Base-by-base conservation (phyloP, 2,888 invertebrate species). In the Lasioglossum vierecki region DNA sequence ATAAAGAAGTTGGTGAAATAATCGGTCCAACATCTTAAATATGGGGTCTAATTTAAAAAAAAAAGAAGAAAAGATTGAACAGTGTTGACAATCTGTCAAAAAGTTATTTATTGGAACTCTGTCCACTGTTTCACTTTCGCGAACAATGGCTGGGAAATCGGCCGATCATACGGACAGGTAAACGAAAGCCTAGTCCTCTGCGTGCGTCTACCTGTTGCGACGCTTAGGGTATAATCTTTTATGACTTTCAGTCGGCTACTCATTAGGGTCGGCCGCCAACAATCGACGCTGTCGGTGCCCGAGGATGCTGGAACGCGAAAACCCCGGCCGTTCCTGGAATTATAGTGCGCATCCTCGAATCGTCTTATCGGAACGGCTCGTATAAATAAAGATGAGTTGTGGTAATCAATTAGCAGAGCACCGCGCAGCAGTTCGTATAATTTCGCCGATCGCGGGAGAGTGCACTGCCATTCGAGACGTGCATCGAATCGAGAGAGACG, bases 161-260 rank as follows among this genome's bases (percentile, higher is more conserved):
- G 63, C 63, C 15, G 70, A 39, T 39, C 39, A 44, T 44, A 22
- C 41, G 57, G 83, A 46, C 85, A 70, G 86, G 79, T 83, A 87
- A 86, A 87, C 79, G 80, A 86, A 87, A 79, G 86, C 70, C 39
- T 30, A 80, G 80, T 57, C 41, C 53, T 9, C 35, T 66, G 30
- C 30, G 68, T 44, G 76, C 44, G 76, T 80, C 68, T 85, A 86
- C 86, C 83, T 81, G 88, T 84, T 74, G 87, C 80, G 87, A 85
- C 80, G 84, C 84, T 78, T 71, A 77, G 76, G 83, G 89, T 80
- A 89, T 91, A 90, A 92, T 92, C 91, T 92, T 92, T 92, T 90
- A 92, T 91, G 92, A 91, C 89, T 89, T 88, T 83, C 87, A 83
- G 88, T 86, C 89, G 87, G 88, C 88, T 87, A 89, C 91, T 92